A percentile compares a stretch with the other conserved stretches of the same genome.
These are phyloP conservation scores for Pseudolaguvia tuberculata DNA, from an alignment of 2,113 vertebrate genomes.

Conservation along the genomic window DNA sequence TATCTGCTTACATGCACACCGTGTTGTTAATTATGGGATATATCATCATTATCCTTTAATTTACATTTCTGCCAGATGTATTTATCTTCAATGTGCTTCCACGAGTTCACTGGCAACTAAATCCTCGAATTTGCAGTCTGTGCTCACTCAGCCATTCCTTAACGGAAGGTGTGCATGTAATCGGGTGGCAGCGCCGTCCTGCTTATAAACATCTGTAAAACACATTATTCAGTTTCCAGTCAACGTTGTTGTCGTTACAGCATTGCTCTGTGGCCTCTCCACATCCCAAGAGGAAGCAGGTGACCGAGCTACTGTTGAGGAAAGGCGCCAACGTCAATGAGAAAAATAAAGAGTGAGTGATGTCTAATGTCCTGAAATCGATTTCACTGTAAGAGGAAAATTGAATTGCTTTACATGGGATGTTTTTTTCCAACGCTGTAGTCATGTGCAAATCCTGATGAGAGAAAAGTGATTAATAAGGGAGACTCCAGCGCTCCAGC, in stretches of 20 bases:
- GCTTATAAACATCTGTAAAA: neutral
- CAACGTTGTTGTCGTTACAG: conserved; percentile 61
- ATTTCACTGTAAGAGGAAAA: neutral
- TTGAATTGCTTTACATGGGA: neutral
- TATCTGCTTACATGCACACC: too few relatives aligned
- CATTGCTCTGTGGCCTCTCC: conserved; percentile 92
- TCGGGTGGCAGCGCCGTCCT: neutral
- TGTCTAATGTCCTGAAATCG: neutral
- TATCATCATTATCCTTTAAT: too few relatives aligned
- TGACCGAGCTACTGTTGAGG: conserved; percentile 89
- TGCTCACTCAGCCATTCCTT: too few relatives aligned
- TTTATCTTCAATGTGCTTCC: too few relatives aligned
- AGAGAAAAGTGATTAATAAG: neutral
- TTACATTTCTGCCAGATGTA: too few relatives aligned
- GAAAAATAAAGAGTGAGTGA: conserved; percentile 94
- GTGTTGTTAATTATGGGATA: neutral
- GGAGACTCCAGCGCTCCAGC: neutral
- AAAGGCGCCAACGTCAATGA: conserved; percentile 97
- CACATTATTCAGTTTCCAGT: too few relatives aligned
- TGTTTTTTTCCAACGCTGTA: neutral
- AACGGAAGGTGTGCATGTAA: too few relatives aligned
- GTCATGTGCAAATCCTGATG: neutral
- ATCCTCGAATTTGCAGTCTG: too few relatives aligned
- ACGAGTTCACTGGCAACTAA: too few relatives aligned
- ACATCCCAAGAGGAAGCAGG: conserved; percentile 96